Evolutionary conservation across 2,113 vertebrate species (phyloP).

Genomic region (Crotophaga sulcirostris): DNA sequence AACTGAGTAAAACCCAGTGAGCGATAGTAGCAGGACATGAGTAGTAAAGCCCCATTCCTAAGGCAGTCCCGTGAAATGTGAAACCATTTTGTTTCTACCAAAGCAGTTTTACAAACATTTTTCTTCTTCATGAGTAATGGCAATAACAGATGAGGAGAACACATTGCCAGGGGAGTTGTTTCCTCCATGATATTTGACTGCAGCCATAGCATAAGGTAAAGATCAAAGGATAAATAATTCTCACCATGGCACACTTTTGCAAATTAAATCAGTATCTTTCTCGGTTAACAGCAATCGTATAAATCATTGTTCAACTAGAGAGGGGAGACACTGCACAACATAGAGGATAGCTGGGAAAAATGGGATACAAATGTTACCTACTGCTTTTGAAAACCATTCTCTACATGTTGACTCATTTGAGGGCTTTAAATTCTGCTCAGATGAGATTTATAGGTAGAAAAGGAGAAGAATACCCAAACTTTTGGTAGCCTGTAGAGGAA

Average conservation of each 20-base stretch:
- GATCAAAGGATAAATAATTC: not conserved
- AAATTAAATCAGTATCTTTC: not conserved
- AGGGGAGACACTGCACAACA: fast-evolving
- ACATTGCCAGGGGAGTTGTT: not conserved
- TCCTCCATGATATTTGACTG: not conserved
- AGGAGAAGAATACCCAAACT: not conserved
- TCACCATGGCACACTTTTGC: not conserved
- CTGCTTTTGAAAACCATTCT: not conserved
- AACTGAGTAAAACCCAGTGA: not conserved
- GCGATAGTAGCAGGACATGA: not conserved
- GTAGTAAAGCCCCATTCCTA: not conserved
- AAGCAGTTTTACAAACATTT: not conserved
- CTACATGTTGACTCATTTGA: not conserved
- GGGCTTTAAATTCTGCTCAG: not conserved
- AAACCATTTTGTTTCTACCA: not conserved
- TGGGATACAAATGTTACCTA: not conserved
- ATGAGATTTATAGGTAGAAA: not conserved
- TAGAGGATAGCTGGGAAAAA: not conserved
- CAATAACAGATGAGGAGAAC: not conserved
- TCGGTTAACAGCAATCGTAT: not conserved
- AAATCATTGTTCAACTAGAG: not conserved
- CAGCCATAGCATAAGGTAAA: not conserved
- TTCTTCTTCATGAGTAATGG: not conserved
- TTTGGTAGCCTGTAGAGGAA: not conserved
- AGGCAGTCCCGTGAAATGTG: not conserved